Percentiles rank a stretch among this genome's conserved stretches.
phyloP scores from a whole-genome alignment of 2,113 vertebrate genomes.

The Tychaedon coryphoeus region DNA sequence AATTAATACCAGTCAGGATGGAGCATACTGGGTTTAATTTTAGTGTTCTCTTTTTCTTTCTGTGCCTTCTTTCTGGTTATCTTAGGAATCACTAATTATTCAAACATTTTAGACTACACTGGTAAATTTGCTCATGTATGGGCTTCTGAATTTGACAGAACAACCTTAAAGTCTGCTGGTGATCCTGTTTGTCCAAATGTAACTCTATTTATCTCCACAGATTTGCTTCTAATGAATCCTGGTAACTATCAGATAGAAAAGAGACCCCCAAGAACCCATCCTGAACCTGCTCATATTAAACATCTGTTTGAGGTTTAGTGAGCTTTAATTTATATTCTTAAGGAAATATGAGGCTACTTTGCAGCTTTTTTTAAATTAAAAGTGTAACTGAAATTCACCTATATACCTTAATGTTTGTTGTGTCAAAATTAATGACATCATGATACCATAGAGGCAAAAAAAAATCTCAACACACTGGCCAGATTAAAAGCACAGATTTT shows the following conservation, averaged over 20 bases:
- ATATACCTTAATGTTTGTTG: neutral
- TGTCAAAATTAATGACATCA: neutral
- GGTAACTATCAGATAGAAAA: neutral
- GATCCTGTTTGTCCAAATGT: neutral
- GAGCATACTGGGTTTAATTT: neutral
- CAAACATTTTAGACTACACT: neutral
- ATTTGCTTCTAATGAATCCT: neutral
- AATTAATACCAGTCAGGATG: neutral
- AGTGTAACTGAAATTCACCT: neutral
- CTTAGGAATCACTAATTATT: neutral
- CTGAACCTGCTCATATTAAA: neutral
- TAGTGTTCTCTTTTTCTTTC: neutral
- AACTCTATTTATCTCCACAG: neutral
- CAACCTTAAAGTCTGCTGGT: neutral
- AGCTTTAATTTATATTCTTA: neutral
- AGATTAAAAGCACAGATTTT: conserved; percentile 13
- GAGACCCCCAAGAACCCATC: neutral
- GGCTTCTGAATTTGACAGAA: neutral
- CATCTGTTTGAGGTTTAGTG: neutral
- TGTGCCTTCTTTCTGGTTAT: neutral
- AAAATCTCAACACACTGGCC: neutral
- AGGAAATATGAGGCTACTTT: neutral
- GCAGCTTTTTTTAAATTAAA: neutral
- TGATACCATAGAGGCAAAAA: neutral
- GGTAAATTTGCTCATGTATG: neutral